A percentile compares a stretch with the other conserved stretches of the same genome.
Conservation (phyloP, 30 jellyfish, hydroid and myxozoan genomes). For the Phacellophora camtschatica region DNA sequence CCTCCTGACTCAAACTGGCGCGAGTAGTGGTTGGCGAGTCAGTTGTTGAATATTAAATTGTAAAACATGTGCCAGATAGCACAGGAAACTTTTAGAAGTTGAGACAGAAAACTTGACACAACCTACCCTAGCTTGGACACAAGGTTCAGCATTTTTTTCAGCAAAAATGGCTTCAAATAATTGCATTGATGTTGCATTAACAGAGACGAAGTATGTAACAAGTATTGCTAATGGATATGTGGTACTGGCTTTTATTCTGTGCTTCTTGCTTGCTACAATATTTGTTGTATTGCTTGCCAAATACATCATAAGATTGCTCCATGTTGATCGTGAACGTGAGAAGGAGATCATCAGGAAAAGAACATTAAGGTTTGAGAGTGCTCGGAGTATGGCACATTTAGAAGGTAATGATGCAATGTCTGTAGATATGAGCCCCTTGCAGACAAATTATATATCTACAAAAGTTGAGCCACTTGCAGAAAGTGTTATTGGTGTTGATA, state of each 20-base stretch:
- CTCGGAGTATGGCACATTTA: neutral
- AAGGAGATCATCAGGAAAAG: neutral
- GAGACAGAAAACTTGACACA: no score
- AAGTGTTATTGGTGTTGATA: neutral
- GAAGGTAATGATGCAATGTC: neutral
- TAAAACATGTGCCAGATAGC: no score
- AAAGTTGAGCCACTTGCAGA: neutral
- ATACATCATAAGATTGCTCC: conserved; percentile 1
- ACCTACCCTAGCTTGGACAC: no score
- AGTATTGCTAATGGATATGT: conserved; percentile 22
- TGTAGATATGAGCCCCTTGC: neutral
- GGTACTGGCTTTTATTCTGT: conserved; percentile 26
- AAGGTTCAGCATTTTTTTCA: no score
- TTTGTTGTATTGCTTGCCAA: neutral
- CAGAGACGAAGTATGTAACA: neutral
- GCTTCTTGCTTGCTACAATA: conserved; percentile 13
- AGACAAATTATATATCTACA: conserved; percentile 26
- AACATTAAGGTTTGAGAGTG: conserved; percentile 9
- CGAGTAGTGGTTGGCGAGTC: no score
- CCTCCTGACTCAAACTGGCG: no score
- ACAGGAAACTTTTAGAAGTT: no score
- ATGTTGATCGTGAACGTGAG: conserved; percentile 11
- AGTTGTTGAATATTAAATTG: no score
- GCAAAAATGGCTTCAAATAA: neutral
- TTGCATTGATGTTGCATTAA: neutral